Conservation (phyloP, 2,797 vertebrate genomes). For the Gymnothorax reevesii region DNA sequence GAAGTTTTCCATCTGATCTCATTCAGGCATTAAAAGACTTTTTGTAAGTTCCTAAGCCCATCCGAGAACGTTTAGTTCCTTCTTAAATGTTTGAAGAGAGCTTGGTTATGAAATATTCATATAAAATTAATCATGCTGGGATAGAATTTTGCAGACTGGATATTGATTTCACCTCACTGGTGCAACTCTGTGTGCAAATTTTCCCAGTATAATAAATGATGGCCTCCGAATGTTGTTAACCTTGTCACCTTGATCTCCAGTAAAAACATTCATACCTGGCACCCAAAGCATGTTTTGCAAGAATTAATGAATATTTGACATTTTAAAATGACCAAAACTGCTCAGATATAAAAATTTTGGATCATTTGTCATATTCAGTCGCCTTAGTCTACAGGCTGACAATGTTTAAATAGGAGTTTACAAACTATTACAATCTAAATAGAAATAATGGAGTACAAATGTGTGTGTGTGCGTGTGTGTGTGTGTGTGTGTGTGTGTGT, state of each 20-base stretch:
- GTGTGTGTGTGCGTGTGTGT: no score
- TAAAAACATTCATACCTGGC: not conserved
- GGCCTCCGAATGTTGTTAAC: not conserved
- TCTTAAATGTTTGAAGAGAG: not conserved
- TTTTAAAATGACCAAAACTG: not conserved
- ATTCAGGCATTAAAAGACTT: not conserved
- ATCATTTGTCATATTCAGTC: not conserved
- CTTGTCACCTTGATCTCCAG: not conserved
- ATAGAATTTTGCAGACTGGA: not conserved
- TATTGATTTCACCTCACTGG: not conserved
- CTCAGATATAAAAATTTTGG: not conserved
- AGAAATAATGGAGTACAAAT: slow-evolving; percentile 11
- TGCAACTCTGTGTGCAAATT: not conserved
- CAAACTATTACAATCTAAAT: not conserved
- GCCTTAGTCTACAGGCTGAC: not conserved
- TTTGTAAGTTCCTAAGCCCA: not conserved
- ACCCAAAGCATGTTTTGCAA: not conserved
- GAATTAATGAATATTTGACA: not conserved
- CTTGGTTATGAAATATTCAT: slow-evolving; percentile 6
- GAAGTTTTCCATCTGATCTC: not conserved
- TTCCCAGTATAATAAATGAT: not conserved
- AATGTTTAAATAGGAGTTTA: not conserved
- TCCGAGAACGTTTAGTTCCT: not conserved
- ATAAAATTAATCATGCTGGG: not conserved
- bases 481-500: no score